Evolutionary conservation across 2,113 vertebrate genomes (phyloP).

Genomic region (Chrysemys picta): DNA sequence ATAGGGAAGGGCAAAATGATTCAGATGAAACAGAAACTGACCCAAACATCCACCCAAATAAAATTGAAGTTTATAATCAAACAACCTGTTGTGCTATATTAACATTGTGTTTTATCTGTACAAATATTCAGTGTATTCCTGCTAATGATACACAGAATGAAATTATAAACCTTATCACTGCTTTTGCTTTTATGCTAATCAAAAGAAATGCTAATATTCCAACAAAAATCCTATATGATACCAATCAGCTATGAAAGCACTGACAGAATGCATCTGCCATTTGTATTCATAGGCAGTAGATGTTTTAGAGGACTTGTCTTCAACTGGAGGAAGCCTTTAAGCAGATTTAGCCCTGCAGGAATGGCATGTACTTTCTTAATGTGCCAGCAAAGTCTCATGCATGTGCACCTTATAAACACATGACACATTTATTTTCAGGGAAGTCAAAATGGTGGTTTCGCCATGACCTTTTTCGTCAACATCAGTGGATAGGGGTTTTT

Average conservation of each 20-base stretch:
- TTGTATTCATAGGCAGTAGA: fast-evolving
- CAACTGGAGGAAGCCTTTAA: not conserved
- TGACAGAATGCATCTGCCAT: not conserved
- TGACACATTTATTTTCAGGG: constrained; percentile 4
- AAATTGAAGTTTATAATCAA: not conserved
- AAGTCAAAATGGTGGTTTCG: not conserved
- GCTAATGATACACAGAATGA: fast-evolving
- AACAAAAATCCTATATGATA: not conserved
- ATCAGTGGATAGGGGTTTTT: not conserved
- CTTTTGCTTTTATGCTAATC: fast-evolving
- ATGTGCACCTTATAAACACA: not conserved
- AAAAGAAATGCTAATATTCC: not conserved
- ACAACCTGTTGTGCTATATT: not conserved
- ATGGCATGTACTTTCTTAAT: not conserved
- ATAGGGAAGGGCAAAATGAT: not conserved
- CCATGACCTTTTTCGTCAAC: not conserved
- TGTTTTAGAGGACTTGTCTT: not conserved
- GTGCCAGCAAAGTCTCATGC: not conserved
- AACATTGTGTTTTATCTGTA: fast-evolving
- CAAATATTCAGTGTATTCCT: not conserved
- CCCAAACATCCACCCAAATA: not conserved
- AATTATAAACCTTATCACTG: not conserved
- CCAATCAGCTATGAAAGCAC: not conserved
- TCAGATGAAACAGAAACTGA: not conserved
- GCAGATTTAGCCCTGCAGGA: not conserved